Evolutionary conservation across 1,140 invertebrate genomes (phyloP).

Genomic region (Microplitis demolitor): DNA sequence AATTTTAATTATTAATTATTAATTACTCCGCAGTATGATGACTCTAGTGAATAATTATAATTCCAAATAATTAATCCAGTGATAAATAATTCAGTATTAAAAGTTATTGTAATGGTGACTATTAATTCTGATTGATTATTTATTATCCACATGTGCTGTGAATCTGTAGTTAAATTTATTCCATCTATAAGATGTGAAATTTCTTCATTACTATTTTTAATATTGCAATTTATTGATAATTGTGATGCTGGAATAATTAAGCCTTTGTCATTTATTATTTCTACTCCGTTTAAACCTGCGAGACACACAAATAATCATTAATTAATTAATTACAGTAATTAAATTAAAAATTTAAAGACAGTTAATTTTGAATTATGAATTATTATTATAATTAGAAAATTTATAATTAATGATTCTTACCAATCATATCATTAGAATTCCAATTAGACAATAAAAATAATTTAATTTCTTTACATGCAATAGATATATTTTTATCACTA

Average conservation of each 20-base stretch:
- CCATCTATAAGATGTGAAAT: constrained; percentile 62
- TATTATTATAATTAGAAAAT: not conserved
- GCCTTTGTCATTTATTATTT: constrained; percentile 56
- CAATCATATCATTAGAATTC: constrained; percentile 64
- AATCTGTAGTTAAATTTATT: constrained; percentile 65
- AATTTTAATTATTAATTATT: constrained; percentile 14
- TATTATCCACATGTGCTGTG: constrained; percentile 68
- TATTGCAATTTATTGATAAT: constrained; percentile 36
- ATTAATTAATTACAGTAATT: not conserved
- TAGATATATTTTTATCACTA: constrained; percentile 51
- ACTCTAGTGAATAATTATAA: constrained; percentile 76
- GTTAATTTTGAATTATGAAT: not conserved
- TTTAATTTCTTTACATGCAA: constrained; percentile 58
- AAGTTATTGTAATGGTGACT: constrained; percentile 61
- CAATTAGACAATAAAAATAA: constrained; percentile 66
- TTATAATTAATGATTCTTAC: constrained; percentile 37
- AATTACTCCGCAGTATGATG: constrained; percentile 73
- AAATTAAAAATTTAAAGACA: not conserved
- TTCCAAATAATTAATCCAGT: constrained; percentile 78
- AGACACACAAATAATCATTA: not conserved
- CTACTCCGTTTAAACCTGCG: constrained; percentile 63
- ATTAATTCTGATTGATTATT: constrained; percentile 53
- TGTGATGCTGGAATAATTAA: constrained; percentile 38
- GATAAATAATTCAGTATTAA: constrained; percentile 60
- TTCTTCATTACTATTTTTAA: constrained; percentile 35